Evolutionary conservation across 2,888 invertebrate genomes (phyloP).

Genomic region (Saturnia japonica): DNA sequence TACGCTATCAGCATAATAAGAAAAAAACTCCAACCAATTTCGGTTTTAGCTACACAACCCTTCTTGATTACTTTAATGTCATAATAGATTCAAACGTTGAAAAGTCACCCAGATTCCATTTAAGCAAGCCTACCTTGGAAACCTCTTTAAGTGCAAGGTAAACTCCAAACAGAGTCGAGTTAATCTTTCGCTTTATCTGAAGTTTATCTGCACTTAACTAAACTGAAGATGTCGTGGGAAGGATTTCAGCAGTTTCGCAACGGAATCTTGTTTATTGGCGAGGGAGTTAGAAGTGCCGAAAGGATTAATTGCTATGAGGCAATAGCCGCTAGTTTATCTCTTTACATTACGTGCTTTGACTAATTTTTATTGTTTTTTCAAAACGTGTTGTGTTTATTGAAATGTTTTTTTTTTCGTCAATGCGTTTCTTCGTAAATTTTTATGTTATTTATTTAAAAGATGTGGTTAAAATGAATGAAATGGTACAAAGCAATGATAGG

Average conservation of each 20-base stretch:
- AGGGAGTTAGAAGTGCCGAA: constrained; percentile 50
- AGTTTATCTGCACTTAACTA: constrained; percentile 44
- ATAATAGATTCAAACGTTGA: neutral
- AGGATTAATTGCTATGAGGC: constrained; percentile 53
- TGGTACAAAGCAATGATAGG: no score
- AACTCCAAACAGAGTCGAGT: constrained; percentile 33
- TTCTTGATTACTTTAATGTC: neutral
- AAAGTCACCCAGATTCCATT: constrained; percentile 5
- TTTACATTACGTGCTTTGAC: neutral
- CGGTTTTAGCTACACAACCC: neutral
- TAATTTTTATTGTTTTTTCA: neutral
- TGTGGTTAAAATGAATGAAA: no score
- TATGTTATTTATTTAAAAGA: no score
- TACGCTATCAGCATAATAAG: no score
- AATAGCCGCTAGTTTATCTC: neutral
- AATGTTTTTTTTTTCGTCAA: neutral
- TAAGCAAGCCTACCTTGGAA: constrained; percentile 1
- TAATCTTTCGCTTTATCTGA: constrained; percentile 50
- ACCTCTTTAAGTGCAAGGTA: constrained; percentile 17
- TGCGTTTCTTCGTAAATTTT: no score
- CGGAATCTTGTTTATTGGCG: constrained; percentile 54
- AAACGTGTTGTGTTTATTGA: neutral
- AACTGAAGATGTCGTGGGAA: constrained; percentile 48
- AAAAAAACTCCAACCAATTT: neutral
- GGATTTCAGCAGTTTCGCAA: constrained; percentile 46